Base-by-base conservation (phyloP, 2,888 invertebrate genomes). In the Conops quadrifasciatus region DNA sequence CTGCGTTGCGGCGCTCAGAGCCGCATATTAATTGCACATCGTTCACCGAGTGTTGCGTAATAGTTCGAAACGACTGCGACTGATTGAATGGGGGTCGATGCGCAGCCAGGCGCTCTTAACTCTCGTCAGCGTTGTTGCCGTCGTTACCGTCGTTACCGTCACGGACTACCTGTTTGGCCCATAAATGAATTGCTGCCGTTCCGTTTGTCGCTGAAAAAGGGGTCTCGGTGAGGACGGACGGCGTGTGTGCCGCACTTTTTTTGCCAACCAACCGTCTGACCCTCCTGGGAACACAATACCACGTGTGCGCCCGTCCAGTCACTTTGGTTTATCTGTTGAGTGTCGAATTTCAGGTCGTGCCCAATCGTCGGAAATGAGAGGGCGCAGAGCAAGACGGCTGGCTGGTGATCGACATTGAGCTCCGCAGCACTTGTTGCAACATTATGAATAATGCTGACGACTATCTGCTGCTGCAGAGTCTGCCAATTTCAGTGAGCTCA, bases 1-100 rank as follows among this genome's bases (percentile, higher is more conserved):
- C 60, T 74, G 56, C 67, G 53, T 72, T 70, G 49, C 66, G 56
- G 59, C 64, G 65, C 62, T 64, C 70, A n/a, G n/a, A n/a, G n/a
- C n/a, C n/a, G 69, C 60, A 47, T 63, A 36, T 47, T 72, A 70
- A 72, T 72, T 72, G 72, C 45, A 60, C 30, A 36, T 53, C 53
- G 66, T 66, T 53, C 53, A 66, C 43, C 19, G 36, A 56, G 28
- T 47, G 49, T 67, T 67, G 30, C 67, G 59, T 47, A 67, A 65
- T 43, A 16, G 28, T 11, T 51, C 28, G 28, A 19, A 13, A 30
- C 26, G 49, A 45, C 19, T 45, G 45, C 51, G 30, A 19, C 26
- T 56, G 21, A n/a, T 36, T 49, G 21, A 56, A 56, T n/a, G 24
- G 21, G 53, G 53, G 53, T 56, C 21, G 21, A 24, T 24, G 24